Percentiles rank a stretch among this genome's conserved stretches.
Conservation (phyloP, 2,113 vertebrate species). For the Mystacornis crossleyi region DNA sequence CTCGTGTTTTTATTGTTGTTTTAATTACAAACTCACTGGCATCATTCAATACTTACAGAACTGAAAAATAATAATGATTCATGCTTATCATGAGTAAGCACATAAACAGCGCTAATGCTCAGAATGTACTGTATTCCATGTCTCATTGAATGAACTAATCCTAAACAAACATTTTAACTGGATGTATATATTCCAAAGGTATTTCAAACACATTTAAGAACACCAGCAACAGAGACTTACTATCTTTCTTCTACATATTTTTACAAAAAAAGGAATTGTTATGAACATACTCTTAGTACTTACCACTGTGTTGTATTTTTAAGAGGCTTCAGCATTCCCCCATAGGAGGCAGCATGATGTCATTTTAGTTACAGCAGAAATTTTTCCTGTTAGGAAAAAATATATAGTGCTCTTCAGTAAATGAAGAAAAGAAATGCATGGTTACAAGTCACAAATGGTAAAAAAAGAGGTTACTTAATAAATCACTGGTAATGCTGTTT, state of each 20-base stretch:
- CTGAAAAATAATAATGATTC: neutral
- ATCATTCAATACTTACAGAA: neutral
- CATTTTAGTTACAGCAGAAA: conserved; percentile 15
- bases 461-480: neutral
- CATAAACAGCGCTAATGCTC: neutral
- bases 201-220: neutral
- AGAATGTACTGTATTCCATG: neutral
- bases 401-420: neutral
- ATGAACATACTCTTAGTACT: neutral
- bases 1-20: neutral
- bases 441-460: neutral
- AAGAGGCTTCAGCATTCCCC: neutral
- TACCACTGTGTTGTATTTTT: neutral
- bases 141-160: neutral
- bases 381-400: conserved; percentile 5
- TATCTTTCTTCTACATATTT: neutral
- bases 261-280: neutral
- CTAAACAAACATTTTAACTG: neutral
- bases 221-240: neutral
- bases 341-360: neutral
- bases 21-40: neutral
- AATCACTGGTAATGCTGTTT: neutral
- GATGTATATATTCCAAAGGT: neutral
- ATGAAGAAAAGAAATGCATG: neutral
- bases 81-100: neutral